Conservation (phyloP, 1,140 invertebrate genomes). For the Formica exsecta region DNA sequence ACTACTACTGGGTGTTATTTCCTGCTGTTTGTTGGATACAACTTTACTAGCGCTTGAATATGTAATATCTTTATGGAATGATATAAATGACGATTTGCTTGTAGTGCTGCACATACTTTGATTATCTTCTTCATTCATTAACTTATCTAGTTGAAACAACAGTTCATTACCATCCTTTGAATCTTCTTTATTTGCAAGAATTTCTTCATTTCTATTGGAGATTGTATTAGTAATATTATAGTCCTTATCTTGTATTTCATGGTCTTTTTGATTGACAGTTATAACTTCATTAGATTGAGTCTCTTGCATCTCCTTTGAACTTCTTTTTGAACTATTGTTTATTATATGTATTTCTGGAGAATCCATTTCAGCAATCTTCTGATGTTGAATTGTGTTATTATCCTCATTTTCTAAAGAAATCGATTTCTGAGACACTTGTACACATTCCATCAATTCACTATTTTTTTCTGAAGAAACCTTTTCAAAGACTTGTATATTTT, state of each 20-base stretch:
- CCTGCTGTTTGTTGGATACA: not conserved
- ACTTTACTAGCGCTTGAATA: not conserved
- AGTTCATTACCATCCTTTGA: not conserved
- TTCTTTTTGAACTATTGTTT: not conserved
- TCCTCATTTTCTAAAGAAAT: not conserved
- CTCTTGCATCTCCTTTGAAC: not conserved
- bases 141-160: not conserved
- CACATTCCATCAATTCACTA: not conserved
- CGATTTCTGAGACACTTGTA: not conserved
- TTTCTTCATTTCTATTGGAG: not conserved
- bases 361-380: not conserved
- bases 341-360: not conserved
- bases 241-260: slow-evolving; percentile 52
- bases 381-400: not conserved
- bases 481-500: not conserved
- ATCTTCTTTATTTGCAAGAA: not conserved
- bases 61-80: not conserved
- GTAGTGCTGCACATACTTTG: not conserved
- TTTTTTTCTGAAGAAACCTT: not conserved
- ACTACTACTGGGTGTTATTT: not conserved
- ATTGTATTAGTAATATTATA: not conserved
- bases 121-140: not conserved
- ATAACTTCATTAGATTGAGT: not conserved
- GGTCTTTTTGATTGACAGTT: slow-evolving; percentile 39
- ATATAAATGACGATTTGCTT: not conserved